Conservation (phyloP, 2,113 vertebrate species). For the Struthio camelus region DNA sequence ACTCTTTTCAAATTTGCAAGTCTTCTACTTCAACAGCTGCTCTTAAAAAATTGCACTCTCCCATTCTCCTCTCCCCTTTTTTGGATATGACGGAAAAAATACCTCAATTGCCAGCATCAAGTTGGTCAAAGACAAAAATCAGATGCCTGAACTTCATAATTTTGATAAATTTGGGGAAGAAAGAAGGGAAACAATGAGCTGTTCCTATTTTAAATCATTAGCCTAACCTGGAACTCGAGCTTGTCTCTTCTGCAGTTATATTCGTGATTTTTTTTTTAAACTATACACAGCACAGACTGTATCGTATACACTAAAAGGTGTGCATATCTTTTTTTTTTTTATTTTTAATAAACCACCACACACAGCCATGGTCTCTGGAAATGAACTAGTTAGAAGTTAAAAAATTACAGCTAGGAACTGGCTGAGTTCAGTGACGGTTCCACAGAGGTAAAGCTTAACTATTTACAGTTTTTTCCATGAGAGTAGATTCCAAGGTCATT, state of each 20-base stretch:
- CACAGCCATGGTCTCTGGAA: neutral
- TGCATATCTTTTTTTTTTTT: neutral
- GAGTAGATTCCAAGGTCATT: constrained; percentile 30
- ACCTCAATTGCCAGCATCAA: neutral
- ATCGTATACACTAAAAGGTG: neutral
- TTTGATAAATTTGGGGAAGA: neutral
- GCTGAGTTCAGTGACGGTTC: neutral
- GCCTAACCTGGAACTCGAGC: neutral
- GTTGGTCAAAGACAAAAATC: neutral
- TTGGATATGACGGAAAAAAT: neutral
- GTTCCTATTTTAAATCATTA: neutral
- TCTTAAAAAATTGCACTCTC: neutral
- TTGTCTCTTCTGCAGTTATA: neutral
- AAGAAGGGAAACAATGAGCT: neutral
- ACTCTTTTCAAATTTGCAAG: neutral
- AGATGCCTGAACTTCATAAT: neutral
- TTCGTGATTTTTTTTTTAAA: neutral
- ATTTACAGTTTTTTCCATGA: constrained; percentile 45
- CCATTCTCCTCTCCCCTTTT: rapidly evolving
- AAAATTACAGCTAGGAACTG: neutral
- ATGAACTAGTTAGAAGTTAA: neutral
- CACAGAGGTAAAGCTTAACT: constrained; percentile 44
- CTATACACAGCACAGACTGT: neutral
- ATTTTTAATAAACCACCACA: neutral
- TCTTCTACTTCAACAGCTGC: neutral